These are phyloP conservation scores for Plagiodera versicolora DNA, from an alignment of 2,888 invertebrate genomes.

Conservation along the genomic window DNA sequence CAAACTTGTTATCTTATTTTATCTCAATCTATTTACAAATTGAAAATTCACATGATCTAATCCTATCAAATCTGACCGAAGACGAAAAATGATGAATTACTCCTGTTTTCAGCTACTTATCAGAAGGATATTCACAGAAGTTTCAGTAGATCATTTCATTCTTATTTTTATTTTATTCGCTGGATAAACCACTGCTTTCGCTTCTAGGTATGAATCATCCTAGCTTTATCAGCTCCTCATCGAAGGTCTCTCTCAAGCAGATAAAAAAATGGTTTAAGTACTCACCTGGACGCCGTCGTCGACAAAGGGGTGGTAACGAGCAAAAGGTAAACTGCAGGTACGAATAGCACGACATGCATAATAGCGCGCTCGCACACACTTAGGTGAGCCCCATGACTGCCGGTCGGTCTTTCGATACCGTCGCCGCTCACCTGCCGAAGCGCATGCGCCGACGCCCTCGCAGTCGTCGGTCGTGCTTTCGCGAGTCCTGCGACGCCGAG, in stretches of 20 bases:
- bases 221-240: neutral
- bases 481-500: constrained; percentile 21
- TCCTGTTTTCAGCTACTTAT: too few relatives aligned
- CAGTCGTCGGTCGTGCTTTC: constrained; percentile 7
- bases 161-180: too few relatives aligned
- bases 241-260: neutral
- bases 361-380: constrained; percentile 50
- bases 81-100: too few relatives aligned
- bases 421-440: constrained; percentile 5
- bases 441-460: constrained; percentile 26
- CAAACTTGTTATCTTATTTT: too few relatives aligned
- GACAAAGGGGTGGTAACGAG: constrained; percentile 80
- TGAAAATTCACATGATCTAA: too few relatives aligned
- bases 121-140: too few relatives aligned
- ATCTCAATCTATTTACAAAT: too few relatives aligned
- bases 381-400: constrained; percentile 53
- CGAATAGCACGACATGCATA: constrained; percentile 64
- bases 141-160: too few relatives aligned
- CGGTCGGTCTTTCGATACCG: constrained; percentile 32
- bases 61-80: too few relatives aligned
- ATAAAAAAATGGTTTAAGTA: constrained; percentile 45
- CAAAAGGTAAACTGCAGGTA: constrained; percentile 76
- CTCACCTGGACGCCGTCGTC: constrained; percentile 89
- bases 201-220: too few relatives aligned
- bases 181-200: too few relatives aligned